phyloP scores from a whole-genome alignment of 2,797 vertebrate genomes.

The Lophotriccus pileatus region DNA sequence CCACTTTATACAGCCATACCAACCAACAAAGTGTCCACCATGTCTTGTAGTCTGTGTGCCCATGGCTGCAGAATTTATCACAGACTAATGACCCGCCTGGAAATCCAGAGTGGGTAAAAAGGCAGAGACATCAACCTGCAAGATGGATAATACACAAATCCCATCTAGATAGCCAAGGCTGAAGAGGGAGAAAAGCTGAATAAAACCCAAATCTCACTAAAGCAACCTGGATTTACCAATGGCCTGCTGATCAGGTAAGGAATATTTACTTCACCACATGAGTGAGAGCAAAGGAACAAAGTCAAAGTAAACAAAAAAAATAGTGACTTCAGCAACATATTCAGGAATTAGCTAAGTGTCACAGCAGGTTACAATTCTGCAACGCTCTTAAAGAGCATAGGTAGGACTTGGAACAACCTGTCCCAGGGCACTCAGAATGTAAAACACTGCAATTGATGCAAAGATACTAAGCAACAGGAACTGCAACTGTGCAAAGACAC shows the following conservation, averaged over 20 bases:
- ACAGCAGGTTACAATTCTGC: not conserved
- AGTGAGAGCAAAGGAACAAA: not conserved
- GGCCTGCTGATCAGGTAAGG: not conserved
- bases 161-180: not conserved
- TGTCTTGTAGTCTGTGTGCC: fast-evolving
- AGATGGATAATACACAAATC: not conserved
- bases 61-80: not conserved
- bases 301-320: not conserved
- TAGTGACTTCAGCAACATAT: not conserved
- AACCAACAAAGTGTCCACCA: not conserved
- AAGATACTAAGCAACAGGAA: not conserved
- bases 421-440: not conserved
- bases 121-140: not conserved
- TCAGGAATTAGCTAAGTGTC: not conserved
- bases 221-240: not conserved
- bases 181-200: not conserved
- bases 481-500: not conserved
- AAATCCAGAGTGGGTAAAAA: not conserved
- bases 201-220: not conserved
- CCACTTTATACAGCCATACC: not conserved
- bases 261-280: fast-evolving
- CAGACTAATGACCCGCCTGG: not conserved
- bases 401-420: not conserved
- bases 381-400: fast-evolving
- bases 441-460: not conserved